Evolutionary conservation across 2,797 vertebrate species (phyloP).

Genomic region (Prionace glauca): DNA sequence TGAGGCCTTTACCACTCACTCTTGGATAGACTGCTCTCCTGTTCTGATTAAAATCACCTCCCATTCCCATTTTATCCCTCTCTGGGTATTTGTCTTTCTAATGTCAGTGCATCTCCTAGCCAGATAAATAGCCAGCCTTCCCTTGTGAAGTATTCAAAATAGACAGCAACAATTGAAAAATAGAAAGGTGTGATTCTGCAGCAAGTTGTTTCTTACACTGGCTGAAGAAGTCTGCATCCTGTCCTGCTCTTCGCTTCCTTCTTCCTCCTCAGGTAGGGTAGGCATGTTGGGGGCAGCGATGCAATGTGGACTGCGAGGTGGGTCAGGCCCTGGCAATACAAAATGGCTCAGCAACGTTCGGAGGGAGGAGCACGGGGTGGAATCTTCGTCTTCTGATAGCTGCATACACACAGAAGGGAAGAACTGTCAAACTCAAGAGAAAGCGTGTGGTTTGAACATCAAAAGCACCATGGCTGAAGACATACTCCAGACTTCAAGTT

Average conservation of each 20-base stretch:
- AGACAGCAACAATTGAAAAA: neutral
- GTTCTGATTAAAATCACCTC: neutral
- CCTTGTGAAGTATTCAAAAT: neutral
- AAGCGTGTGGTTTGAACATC: neutral
- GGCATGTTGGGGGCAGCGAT: constrained; percentile 69
- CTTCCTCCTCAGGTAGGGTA: constrained; percentile 83
- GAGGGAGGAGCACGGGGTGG: neutral
- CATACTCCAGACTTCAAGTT: neutral
- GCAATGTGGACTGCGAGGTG: constrained; percentile 56
- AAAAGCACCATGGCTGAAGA: neutral
- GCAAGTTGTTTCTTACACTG: constrained; percentile 61
- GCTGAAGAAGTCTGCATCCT: constrained; percentile 63
- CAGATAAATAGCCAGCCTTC: neutral
- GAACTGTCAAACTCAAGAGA: neutral
- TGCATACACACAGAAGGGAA: neutral
- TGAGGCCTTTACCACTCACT: neutral
- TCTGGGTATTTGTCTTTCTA: neutral
- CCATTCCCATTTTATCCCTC: too few species aligned
- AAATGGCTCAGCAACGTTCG: constrained; percentile 51
- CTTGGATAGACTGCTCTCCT: neutral
- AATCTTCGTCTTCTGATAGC: neutral
- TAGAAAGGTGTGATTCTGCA: neutral
- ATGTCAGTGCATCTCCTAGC: neutral
- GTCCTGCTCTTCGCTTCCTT: constrained; percentile 73
- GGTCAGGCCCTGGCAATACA: constrained; percentile 54